Evolutionary conservation across 2,113 vertebrate species (phyloP).

Genomic region (Cyphomyrus plagiostoma): DNA sequence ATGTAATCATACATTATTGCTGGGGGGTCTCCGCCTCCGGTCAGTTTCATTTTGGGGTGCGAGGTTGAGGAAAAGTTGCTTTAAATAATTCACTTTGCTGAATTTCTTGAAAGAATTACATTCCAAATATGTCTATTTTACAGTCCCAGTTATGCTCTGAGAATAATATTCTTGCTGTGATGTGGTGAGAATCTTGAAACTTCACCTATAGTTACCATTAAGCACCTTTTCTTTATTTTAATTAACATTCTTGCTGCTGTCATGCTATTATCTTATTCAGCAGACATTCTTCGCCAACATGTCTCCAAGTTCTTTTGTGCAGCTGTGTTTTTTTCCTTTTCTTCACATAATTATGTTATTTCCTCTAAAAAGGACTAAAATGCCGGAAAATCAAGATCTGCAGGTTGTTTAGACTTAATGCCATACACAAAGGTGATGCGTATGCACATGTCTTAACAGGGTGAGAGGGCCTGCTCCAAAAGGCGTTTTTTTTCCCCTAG

Average conservation of each 20-base stretch:
- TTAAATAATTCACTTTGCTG: not conserved
- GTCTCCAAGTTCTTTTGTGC: not conserved
- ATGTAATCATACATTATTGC: not conserved
- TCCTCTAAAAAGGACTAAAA: not conserved
- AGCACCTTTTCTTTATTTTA: not conserved
- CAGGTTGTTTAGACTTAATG: not conserved
- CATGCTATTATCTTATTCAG: not conserved
- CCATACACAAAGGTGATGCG: not conserved
- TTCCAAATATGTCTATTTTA: not conserved
- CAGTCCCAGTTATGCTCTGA: not conserved
- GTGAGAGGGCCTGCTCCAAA: not conserved
- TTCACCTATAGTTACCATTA: not conserved
- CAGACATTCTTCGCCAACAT: not conserved
- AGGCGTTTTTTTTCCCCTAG: not conserved
- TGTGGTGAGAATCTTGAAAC: not conserved
- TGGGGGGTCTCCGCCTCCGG: not conserved
- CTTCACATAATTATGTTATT: not conserved
- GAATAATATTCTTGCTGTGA: not conserved
- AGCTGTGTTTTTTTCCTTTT: not conserved
- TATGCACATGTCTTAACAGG: not conserved
- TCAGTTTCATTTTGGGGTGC: not conserved
- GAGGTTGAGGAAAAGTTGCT: not conserved
- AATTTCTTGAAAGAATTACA: not conserved
- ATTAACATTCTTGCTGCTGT: not conserved
- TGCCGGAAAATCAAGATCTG: not conserved